Evolutionary conservation across 2,888 invertebrate species (phyloP), one percentile per base, ranked within the genome.

Genomic region (Oasisia sp.): DNA sequence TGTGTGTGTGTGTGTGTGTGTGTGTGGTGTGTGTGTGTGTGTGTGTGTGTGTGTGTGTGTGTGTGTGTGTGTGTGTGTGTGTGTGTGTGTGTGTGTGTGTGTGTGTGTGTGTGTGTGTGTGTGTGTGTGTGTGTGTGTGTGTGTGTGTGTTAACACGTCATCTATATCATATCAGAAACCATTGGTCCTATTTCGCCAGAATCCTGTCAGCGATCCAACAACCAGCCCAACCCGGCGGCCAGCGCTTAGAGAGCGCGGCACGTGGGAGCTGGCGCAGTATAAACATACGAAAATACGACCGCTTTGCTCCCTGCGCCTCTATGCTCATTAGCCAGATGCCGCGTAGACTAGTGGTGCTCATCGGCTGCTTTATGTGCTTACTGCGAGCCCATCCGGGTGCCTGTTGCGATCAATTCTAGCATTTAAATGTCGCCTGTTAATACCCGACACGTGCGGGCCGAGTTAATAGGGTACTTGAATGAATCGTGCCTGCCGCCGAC

Each of bases 401-500:
- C 74, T 74, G 74, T 74, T 74, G 74, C 74, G 74, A 27, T 74
- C 74, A 74, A 74, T 74, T 74, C 74, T 74, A 27, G 74, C 74
- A 74, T 74, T 74, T 74, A 74, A 74, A 74, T 74, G 74, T 74
- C 74, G 74, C 27, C 74, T 74, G 74, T 74, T 74, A 74, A 74
- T 74, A 74, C 19, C 74, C 19, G 74, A 74, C 74, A 74, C 74
- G 74, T 74, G 74, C 74, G 74, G 27, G 14, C 7, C 27, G 7
- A 19, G 74, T 74, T 74, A 74, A 74, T 74, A 19, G 56, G 14
- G 56, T 56, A 38, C 38, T 1, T 38, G 38, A 38, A 38, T 38
- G 38, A 38, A 38, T 38, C 38, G 1, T 38, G 38, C 38, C 38
- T 38, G 38, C 38, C 38, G 38, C 38, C 38, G 38, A 2, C 1